Evolutionary conservation across 2,888 invertebrate species (phyloP).

Genomic region (Chymomyza amoena): DNA sequence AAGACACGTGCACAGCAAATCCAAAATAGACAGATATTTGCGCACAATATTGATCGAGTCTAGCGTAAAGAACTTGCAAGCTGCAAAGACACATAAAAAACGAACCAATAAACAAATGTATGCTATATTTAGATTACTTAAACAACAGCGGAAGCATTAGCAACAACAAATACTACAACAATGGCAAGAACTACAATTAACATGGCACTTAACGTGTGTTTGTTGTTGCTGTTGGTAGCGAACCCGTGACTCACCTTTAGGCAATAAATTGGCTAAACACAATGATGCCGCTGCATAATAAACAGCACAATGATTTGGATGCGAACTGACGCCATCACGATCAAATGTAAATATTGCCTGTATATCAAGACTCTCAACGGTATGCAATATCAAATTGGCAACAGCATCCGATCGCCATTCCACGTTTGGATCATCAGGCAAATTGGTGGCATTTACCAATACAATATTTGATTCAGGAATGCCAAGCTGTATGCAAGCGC

Average conservation of each 20-base stretch:
- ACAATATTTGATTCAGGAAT: constrained; percentile 88
- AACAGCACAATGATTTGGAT: constrained; percentile 93
- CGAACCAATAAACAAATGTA: constrained; percentile 26
- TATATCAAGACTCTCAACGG: constrained; percentile 87
- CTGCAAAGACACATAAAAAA: constrained; percentile 80
- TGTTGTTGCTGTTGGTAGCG: constrained; percentile 31
- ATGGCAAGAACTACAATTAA: constrained; percentile 24
- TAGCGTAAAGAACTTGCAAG: constrained; percentile 89
- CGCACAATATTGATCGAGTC: constrained; percentile 91
- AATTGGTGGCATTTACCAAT: constrained; percentile 84
- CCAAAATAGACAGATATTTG: constrained; percentile 91
- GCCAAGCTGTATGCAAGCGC: constrained; percentile 89
- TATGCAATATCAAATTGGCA: constrained; percentile 82
- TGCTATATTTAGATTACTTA: constrained; percentile 39
- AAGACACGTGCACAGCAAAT: constrained; percentile 89
- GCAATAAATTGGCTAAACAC: constrained; percentile 87
- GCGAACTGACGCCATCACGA: constrained; percentile 93
- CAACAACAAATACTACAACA: constrained; percentile 7
- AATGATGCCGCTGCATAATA: constrained; percentile 90
- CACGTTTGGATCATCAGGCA: constrained; percentile 88
- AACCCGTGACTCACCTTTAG: constrained; percentile 82
- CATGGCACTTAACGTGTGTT: constrained; percentile 67
- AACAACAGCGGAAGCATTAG: constrained; percentile 25
- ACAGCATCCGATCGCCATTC: constrained; percentile 87
- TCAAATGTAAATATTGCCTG: constrained; percentile 96